Conservation (phyloP, 64 coral and sea anemone species). For the Hydrozoanthus tunicans region DNA sequence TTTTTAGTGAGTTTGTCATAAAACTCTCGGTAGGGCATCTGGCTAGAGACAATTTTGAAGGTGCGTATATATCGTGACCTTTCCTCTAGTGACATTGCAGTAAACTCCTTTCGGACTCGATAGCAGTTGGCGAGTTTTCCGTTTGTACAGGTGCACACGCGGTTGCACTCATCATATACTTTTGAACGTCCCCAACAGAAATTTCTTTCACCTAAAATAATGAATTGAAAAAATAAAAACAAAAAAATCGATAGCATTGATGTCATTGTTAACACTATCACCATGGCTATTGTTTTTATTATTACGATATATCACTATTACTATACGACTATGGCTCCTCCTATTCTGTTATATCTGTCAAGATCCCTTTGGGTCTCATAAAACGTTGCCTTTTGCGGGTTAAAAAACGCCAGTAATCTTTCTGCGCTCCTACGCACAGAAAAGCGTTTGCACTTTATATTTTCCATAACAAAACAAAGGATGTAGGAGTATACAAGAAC, state of each 20-base stretch:
- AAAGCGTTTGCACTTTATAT: too few species aligned
- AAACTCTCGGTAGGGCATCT: background rate
- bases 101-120: constrained; percentile 41
- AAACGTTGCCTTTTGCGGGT: too few species aligned
- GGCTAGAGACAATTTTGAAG: constrained; percentile 19
- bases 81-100: constrained; percentile 35
- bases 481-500: too few species aligned
- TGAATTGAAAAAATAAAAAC: background rate
- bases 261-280: background rate
- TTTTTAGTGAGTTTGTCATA: constrained; percentile 25
- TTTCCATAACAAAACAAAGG: too few species aligned
- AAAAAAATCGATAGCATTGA: background rate
- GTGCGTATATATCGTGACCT: constrained; percentile 11
- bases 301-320: too few species aligned
- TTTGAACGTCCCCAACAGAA: background rate
- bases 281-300: too few species aligned
- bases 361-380: too few species aligned
- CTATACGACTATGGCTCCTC: too few species aligned
- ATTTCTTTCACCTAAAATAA: constrained; percentile 19
- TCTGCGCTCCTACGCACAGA: too few species aligned
- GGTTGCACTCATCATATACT: constrained; percentile 41
- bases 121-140: constrained; percentile 6
- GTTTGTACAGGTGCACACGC: constrained; percentile 19
- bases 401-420: too few species aligned
- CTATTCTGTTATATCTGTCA: too few species aligned